phyloP scores from a whole-genome alignment of 2,113 vertebrate species.

The Pteruthius melanotis region DNA sequence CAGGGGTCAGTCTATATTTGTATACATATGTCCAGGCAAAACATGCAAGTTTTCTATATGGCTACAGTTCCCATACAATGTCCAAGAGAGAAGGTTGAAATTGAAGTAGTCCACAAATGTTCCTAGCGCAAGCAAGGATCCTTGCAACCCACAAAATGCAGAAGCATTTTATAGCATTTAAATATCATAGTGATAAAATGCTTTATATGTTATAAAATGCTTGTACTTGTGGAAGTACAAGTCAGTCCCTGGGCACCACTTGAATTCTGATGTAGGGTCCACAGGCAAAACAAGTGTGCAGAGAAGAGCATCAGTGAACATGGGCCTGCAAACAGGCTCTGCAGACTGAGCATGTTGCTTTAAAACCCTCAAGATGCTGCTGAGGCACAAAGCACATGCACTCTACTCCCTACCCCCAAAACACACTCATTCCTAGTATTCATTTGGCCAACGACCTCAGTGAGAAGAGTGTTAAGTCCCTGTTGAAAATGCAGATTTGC shows the following conservation, averaged over 20 bases:
- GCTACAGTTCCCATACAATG: not conserved
- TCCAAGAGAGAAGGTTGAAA: not conserved
- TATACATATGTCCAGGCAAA: not conserved
- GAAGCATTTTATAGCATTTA: not conserved
- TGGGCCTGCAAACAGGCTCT: not conserved
- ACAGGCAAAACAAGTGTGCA: not conserved
- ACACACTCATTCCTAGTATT: not conserved
- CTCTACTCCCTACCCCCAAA: not conserved
- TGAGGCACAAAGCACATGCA: not conserved
- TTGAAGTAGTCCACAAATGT: not conserved
- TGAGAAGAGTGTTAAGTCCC: not conserved
- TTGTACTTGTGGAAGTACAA: not conserved
- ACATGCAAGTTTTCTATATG: not conserved
- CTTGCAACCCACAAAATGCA: not conserved
- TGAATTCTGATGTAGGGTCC: not conserved
- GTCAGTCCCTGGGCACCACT: not conserved
- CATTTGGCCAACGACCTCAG: not conserved
- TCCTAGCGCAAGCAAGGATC: not conserved
- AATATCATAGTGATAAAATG: not conserved
- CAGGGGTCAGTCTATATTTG: not conserved
- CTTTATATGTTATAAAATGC: no score
- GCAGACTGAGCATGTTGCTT: not conserved
- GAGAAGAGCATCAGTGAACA: not conserved
- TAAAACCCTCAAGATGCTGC: not conserved
- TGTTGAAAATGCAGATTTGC: constrained; percentile 12